Base-by-base conservation (phyloP, 2,113 vertebrate genomes). In the Engystomops pustulosus region DNA sequence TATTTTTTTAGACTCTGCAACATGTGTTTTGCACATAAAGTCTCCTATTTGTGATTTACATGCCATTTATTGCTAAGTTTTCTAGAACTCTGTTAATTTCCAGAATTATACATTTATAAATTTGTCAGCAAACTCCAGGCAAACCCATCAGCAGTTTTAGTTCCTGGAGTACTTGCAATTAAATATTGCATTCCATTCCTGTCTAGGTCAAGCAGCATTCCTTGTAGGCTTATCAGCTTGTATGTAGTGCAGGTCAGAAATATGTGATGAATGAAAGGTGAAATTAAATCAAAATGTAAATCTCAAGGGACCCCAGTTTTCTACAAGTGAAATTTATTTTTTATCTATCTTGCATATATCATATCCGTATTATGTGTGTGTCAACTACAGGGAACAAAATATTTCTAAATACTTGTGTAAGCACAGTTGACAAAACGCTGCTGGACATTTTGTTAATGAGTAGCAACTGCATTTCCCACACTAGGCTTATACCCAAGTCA, bases 251-350 rank as follows among this genome's bases (percentile, higher is more conserved):
- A 69, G 62, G 79, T 80, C 75, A 69, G 41, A 69, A 69, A 23
- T 68, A 34, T 49, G 30, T 80, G 41, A 80, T 68, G 41, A 80
- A 80, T 80, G 44, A 69, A 34, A 68, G 79, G 32, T 49, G 18
- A 80, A 49, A 80, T 80, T 68, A 80, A 78, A 78, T 58, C 53
- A 36, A 78, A 78, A 78, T 53, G 32, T 34, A 78, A 78, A 78
- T n/a, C 75, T 14, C 34, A 78, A 15, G 12, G 34, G n/a, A 77
- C 49, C 49, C 49, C 3, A n/a, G 10, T 20, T 80, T 67, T 49
- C 7, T 68, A 10, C 78, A 80, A 67, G 25, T 49, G 25, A 51
- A 49, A 69, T 69, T 17, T 80, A 68, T 80, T 49, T 68, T 30
- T 7, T 18, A 27, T n/a, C 15, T 80, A 68, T 49, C 25, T 9